phyloP scores from a whole-genome alignment of 2,888 invertebrate genomes.

The Apamea epomidion region DNA sequence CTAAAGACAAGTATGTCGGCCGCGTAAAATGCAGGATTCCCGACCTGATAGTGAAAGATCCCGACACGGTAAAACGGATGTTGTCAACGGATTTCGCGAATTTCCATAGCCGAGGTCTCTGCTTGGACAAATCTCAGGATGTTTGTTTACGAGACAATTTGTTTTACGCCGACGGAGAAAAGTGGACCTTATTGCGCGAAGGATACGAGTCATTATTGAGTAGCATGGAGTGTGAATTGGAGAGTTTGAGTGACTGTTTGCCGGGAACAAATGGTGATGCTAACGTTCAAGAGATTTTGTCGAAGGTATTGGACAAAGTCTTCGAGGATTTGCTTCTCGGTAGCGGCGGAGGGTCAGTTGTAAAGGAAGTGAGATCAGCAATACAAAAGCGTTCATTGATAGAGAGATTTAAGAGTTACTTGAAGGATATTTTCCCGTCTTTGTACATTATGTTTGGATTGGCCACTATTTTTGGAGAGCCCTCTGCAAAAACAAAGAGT shows the following conservation, averaged over 20 bases:
- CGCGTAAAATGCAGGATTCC: slow-evolving; percentile 86
- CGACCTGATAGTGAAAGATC: slow-evolving; percentile 86
- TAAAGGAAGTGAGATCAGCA: slow-evolving; percentile 77
- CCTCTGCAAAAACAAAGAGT: slow-evolving; percentile 73
- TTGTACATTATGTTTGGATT: slow-evolving; percentile 81
- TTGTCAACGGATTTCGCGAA: slow-evolving; percentile 86
- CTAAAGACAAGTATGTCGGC: slow-evolving; percentile 83
- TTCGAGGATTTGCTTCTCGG: slow-evolving; percentile 85
- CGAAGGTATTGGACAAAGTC: slow-evolving; percentile 86
- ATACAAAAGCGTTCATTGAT: slow-evolving; percentile 76
- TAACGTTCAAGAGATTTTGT: slow-evolving; percentile 87
- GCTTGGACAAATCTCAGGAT: slow-evolving; percentile 89
- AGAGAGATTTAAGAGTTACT: slow-evolving; percentile 82
- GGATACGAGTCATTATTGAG: slow-evolving; percentile 83
- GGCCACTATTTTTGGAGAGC: slow-evolving; percentile 74
- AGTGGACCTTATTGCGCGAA: slow-evolving; percentile 84
- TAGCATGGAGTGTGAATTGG: slow-evolving; percentile 76
- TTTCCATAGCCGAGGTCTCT: slow-evolving; percentile 88
- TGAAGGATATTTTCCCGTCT: slow-evolving; percentile 86
- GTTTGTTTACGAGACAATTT: slow-evolving; percentile 90
- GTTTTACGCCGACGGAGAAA: slow-evolving; percentile 88
- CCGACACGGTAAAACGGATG: slow-evolving; percentile 84
- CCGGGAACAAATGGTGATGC: slow-evolving; percentile 88
- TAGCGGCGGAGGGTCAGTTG: slow-evolving; percentile 74
- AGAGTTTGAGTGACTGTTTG: slow-evolving; percentile 87